phyloP scores from a whole-genome alignment of 2,797 vertebrate genomes.

The Scyliorhinus canicula region DNA sequence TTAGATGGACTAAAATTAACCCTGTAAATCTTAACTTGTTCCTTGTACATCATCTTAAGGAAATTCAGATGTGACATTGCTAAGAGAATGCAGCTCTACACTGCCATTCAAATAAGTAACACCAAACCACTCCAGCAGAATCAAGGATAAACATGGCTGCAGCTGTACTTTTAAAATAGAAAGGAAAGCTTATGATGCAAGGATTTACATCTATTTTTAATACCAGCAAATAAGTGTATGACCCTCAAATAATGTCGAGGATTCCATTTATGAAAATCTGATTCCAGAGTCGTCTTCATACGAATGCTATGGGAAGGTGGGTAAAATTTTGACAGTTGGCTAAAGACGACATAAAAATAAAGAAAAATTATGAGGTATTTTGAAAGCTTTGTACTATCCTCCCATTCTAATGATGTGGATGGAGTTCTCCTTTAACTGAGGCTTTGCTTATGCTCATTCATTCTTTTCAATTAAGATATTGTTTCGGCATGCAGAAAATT shows the following conservation, averaged over 20 bases:
- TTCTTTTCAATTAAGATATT: neutral
- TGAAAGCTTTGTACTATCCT: neutral
- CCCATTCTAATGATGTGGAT: neutral
- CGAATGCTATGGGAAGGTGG: neutral
- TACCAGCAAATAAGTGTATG: neutral
- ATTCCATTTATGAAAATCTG: neutral
- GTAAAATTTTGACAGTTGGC: neutral
- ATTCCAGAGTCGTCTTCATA: neutral
- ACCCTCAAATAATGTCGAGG: neutral
- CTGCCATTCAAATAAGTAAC: neutral
- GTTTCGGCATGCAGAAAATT: slow-evolving; percentile 69
- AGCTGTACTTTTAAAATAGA: neutral
- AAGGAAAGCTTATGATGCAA: neutral
- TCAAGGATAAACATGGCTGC: neutral
- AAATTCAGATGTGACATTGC: neutral
- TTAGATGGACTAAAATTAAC: neutral
- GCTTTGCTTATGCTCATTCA: slow-evolving; percentile 34
- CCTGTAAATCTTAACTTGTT: neutral
- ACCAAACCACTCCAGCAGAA: neutral
- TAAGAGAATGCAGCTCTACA: neutral
- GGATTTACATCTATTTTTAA: neutral
- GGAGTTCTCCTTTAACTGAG: neutral
- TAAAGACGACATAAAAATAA: neutral
- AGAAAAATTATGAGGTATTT: neutral
- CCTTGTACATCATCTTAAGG: neutral